A percentile compares a stretch with the other conserved stretches of the same genome.
These are phyloP conservation scores for Cisticola juncidis DNA, from an alignment of 2,113 vertebrate species.

Conservation along the genomic window DNA sequence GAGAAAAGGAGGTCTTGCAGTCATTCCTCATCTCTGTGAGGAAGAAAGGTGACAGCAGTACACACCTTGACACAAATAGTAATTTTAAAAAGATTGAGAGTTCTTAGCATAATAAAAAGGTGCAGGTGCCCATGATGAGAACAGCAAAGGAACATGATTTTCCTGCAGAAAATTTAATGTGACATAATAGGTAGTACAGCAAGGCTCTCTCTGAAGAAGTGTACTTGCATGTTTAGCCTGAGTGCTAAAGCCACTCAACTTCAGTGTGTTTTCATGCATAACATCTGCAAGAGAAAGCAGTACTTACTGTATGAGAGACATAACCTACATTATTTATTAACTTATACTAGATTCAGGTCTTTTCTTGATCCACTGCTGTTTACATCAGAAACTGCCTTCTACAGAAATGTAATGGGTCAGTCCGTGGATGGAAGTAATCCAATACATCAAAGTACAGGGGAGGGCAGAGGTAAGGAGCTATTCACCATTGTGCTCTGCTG, in stretches of 20 bases:
- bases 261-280: conserved; percentile 22
- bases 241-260: neutral
- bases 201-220: neutral
- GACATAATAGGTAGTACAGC: neutral
- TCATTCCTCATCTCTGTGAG: neutral
- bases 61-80: neutral
- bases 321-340: conserved; percentile 5
- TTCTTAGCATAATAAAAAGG: neutral
- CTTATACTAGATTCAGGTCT: neutral
- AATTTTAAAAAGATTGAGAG: neutral
- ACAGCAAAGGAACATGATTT: neutral
- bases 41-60: neutral
- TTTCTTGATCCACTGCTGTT: neutral
- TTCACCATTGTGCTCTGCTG: neutral
- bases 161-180: neutral
- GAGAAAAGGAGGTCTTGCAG: neutral
- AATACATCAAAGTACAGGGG: neutral
- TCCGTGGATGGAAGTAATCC: neutral
- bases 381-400: neutral
- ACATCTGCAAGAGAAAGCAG: neutral
- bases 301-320: neutral
- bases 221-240: neutral
- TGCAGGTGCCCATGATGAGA: neutral
- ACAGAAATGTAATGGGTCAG: neutral
- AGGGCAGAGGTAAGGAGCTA: neutral